Conservation (phyloP, 35 echinoderm and acorn worm genomes). For the Acanthaster planci region DNA sequence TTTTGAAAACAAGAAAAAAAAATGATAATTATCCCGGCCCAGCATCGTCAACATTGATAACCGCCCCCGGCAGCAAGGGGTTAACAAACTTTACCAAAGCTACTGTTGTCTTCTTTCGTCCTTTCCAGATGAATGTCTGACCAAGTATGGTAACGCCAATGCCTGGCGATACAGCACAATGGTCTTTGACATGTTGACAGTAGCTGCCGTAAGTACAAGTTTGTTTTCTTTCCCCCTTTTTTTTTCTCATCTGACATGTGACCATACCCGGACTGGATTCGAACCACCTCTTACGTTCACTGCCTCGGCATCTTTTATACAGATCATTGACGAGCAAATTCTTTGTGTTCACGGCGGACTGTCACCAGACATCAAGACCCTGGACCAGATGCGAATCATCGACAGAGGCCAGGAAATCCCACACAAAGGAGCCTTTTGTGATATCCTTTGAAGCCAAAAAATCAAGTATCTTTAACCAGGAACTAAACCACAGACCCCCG, state of each 20-base stretch:
- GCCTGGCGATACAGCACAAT: slow-evolving; percentile 97
- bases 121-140: slow-evolving; percentile 98
- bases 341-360: slow-evolving; percentile 96
- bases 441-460: slow-evolving; percentile 79
- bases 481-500: no score
- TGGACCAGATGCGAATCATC: slow-evolving; percentile 96
- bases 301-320: background rate
- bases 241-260: background rate
- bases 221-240: background rate
- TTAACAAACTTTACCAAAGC: no score
- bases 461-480: background rate
- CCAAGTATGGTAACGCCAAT: slow-evolving; percentile 98
- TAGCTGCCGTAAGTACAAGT: slow-evolving; percentile 91
- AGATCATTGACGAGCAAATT: slow-evolving; percentile 98
- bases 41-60: no score
- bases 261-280: no score
- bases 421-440: slow-evolving; percentile 98
- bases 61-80: no score
- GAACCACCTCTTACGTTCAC: background rate
- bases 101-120: background rate
- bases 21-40: no score
- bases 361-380: slow-evolving; percentile 93
- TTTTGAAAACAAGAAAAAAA: no score
- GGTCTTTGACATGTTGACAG: slow-evolving; percentile 96
- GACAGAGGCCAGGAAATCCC: slow-evolving; percentile 97